Percentiles rank a stretch among this genome's conserved stretches.
Conservation (phyloP, 2,888 invertebrate genomes). For the Actias luna region DNA sequence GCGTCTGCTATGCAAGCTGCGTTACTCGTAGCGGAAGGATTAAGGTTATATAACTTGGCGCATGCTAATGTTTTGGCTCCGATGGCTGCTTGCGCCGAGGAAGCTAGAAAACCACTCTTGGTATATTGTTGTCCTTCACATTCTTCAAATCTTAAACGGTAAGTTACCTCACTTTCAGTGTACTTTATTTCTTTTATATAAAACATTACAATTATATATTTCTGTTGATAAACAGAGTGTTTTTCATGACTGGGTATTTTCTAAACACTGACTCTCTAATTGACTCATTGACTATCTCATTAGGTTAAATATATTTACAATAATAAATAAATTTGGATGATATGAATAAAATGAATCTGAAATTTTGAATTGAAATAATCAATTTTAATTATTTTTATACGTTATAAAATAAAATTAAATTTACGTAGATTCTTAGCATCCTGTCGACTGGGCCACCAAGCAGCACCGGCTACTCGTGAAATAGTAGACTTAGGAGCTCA, state of each 20-base stretch:
- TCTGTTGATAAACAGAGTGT: neutral
- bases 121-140: conserved; percentile 87
- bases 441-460: conserved; percentile 76
- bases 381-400: neutral
- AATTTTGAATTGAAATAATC: neutral
- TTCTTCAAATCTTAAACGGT: conserved; percentile 87
- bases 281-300: no score
- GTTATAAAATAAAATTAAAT: neutral
- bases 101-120: conserved; percentile 82
- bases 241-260: neutral
- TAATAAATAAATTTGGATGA: neutral
- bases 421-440: conserved; percentile 66
- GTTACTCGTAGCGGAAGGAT: conserved; percentile 86
- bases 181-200: neutral
- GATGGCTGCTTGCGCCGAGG: conserved; percentile 84
- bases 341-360: no score
- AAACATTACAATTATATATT: neutral
- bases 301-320: neutral
- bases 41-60: conserved; percentile 86
- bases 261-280: no score
- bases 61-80: conserved; percentile 88
- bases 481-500: conserved; percentile 93
- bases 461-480: conserved; percentile 86
- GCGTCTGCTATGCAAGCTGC: conserved; percentile 88
- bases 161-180: conserved; percentile 21